Base-by-base conservation (phyloP, 2,113 vertebrate species). In the Deroptyus accipitrinus region DNA sequence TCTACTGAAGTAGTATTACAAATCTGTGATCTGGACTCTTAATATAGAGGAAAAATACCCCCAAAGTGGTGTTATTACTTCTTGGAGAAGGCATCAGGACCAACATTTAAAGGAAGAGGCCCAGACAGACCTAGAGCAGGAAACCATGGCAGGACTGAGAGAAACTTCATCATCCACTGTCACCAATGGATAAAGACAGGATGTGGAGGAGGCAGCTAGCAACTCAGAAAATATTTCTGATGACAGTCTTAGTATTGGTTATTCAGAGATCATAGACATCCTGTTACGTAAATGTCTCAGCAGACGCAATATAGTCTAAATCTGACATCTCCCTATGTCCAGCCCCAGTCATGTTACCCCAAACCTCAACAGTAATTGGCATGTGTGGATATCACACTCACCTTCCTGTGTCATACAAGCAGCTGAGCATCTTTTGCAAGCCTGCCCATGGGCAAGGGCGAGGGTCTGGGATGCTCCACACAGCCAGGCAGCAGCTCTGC, bases 281-380 rank as follows among this genome's bases (percentile, higher is more conserved):
- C 39, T 16, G 3, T 62, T 41, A 73, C 61, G 4, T 28, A 42
- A 87, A 39, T 25, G 3, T n/a, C 37, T 72, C 17, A 9, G 30
- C 72, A 82, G 42, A 51, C 28, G 23, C 25, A 9, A 2, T 15
- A 15, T 37, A 69, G 51, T 28, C 30, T 81, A 48, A 59, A 20
- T 22, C 55, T 48, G 33, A 6, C 0, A 0, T 42, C 17, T 51
- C 63, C 59, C 48, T 35, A 0, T 11, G 19, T 6, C 48, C 28
- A 24, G 3, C 41, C 17, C 9, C 0, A 0, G 25, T 37, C 33
- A n/a, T 11, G 1, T 46, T 41, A 44, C 31, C 30, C 35, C 66
- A 92, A 3, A 20, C 24, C 2, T 4, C 44, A 55, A 39, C 19
- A 20, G 14, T 28, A 23, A 2, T 8, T 17, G 76, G 11, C 30